Conservation (phyloP, 2,797 vertebrate genomes). For the Epinephelus coioides region DNA sequence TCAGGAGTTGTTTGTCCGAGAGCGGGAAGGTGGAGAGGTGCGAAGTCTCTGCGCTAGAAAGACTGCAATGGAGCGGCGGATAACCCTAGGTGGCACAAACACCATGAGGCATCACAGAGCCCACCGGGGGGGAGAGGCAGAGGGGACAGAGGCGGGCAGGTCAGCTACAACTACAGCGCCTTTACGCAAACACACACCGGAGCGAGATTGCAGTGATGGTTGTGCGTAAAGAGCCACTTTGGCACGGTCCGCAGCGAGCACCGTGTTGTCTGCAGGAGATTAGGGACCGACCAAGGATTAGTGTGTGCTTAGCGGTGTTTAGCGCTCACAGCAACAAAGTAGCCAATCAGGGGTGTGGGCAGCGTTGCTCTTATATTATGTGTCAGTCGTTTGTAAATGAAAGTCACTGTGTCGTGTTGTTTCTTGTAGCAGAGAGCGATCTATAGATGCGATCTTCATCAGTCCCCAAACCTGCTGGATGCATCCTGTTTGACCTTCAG, state of each 20-base stretch:
- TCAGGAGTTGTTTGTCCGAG: slow-evolving; percentile 22
- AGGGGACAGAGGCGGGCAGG: slow-evolving; percentile 24
- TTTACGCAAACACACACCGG: slow-evolving; percentile 36
- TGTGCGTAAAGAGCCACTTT: slow-evolving; percentile 52
- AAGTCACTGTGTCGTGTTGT: not conserved
- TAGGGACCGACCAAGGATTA: slow-evolving; percentile 78
- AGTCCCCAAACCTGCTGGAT: not conserved
- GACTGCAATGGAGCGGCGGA: slow-evolving; percentile 62
- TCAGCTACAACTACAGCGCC: slow-evolving; percentile 14
- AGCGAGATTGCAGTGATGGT: slow-evolving; percentile 5
- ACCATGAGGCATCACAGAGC: slow-evolving; percentile 47
- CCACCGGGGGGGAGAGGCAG: slow-evolving; percentile 31
- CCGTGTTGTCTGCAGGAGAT: slow-evolving; percentile 68
- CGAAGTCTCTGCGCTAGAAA: slow-evolving; percentile 54
- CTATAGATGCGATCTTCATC: not conserved
- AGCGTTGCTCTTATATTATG: not conserved
- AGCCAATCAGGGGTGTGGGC: slow-evolving; percentile 62
- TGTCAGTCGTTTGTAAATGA: not conserved
- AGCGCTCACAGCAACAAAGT: slow-evolving; percentile 66
- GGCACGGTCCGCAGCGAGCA: slow-evolving; percentile 45
- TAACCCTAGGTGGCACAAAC: slow-evolving; percentile 66
- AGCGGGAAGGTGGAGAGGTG: slow-evolving; percentile 30
- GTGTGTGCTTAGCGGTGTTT: slow-evolving; percentile 66
- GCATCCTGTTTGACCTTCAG: slow-evolving; percentile 49
- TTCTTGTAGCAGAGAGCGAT: not conserved